These are phyloP conservation scores for Spinibarbus caldwelli DNA, from an alignment of 2,797 vertebrate species.

Conservation along the genomic window DNA sequence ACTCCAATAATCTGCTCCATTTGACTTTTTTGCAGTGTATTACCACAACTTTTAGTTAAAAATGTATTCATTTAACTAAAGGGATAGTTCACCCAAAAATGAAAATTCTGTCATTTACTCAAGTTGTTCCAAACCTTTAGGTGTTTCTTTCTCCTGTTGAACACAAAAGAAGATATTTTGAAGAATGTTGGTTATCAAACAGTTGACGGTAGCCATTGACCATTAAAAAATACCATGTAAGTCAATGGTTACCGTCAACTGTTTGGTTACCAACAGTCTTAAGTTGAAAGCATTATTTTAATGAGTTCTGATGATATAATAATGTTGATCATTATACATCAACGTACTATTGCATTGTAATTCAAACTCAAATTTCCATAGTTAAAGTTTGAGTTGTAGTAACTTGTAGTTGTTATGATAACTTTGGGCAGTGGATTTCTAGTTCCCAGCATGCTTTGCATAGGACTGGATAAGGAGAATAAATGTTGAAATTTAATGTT, in stretches of 20 bases:
- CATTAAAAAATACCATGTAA: not conserved
- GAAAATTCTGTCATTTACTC: too few relatives aligned
- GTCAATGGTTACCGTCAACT: not conserved
- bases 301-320: not conserved
- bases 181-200: not conserved
- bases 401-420: too few relatives aligned
- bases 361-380: too few relatives aligned
- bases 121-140: too few relatives aligned
- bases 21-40: not conserved
- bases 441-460: too few relatives aligned
- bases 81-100: not conserved
- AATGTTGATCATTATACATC: not conserved
- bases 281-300: too few relatives aligned
- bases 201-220: not conserved
- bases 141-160: not conserved
- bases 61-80: not conserved
- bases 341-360: too few relatives aligned
- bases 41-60: not conserved
- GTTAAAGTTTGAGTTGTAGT: too few relatives aligned
- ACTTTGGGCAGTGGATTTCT: too few relatives aligned
- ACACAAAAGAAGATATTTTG: not conserved
- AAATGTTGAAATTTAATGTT: too few relatives aligned
- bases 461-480: too few relatives aligned
- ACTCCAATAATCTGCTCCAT: not conserved
- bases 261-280: not conserved